Evolutionary conservation across 2,113 vertebrate genomes (phyloP).

Genomic region (Mustela lutreola): DNA sequence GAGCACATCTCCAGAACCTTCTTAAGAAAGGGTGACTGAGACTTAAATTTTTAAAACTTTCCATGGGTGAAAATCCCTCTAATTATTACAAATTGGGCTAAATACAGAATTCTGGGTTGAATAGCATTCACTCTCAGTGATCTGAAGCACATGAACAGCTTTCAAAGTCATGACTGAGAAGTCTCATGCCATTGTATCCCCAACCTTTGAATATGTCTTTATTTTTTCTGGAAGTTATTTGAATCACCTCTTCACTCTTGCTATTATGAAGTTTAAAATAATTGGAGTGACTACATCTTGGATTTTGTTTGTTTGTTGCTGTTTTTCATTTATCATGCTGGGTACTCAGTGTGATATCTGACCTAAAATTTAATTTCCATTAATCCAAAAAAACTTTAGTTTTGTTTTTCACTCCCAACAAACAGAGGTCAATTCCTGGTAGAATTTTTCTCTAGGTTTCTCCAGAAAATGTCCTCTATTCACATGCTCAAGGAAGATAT

Average conservation of each 20-base stretch:
- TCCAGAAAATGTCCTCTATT: background rate
- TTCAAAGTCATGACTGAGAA: background rate
- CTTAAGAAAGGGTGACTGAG: background rate
- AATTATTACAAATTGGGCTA: background rate
- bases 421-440: background rate
- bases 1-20: background rate
- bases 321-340: background rate
- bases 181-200: background rate
- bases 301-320: background rate
- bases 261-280: constrained; percentile 38
- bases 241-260: background rate
- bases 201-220: background rate
- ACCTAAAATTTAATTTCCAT: constrained; percentile 34
- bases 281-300: background rate
- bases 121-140: background rate
- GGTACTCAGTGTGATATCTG: background rate
- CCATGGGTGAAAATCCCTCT: background rate
- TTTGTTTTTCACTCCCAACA: constrained; percentile 8
- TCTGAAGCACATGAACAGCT: background rate
- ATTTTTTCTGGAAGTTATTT: background rate
- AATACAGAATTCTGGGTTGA: background rate
- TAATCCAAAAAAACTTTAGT: background rate
- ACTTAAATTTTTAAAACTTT: background rate
- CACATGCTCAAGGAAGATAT: background rate
- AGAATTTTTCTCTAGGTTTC: background rate